A percentile compares a stretch with the other conserved stretches of the same genome.
Conservation (phyloP, 2,797 vertebrate species). For the Hypotaenidia okinawae region DNA sequence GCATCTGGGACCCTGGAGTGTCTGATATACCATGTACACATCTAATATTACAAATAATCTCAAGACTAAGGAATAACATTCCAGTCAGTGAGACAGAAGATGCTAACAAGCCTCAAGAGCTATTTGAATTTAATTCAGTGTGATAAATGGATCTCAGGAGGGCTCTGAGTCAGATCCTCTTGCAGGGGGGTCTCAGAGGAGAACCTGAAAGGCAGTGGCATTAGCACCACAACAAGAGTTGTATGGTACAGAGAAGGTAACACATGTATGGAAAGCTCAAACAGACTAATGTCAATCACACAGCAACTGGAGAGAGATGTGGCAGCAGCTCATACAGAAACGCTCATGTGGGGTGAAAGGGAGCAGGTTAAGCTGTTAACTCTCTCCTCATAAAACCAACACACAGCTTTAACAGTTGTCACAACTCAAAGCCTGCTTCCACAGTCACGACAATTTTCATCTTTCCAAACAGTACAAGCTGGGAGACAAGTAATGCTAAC, state of each 20-base stretch:
- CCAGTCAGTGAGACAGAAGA: constrained; percentile 6
- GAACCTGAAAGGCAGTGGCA: neutral
- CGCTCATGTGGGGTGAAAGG: neutral
- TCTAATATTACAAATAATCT: neutral
- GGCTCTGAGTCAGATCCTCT: constrained; percentile 8
- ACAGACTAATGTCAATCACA: neutral
- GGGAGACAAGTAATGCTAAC: neutral
- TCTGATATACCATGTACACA: neutral
- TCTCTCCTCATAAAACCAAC: constrained; percentile 25
- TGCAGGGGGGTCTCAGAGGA: neutral
- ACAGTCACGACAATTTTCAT: neutral
- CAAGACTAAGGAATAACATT: neutral
- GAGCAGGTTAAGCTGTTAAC: constrained; percentile 48
- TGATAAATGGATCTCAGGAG: constrained; percentile 23
- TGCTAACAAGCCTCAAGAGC: constrained; percentile 29
- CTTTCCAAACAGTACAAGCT: neutral
- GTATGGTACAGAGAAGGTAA: neutral
- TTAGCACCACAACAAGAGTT: neutral
- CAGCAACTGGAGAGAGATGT: neutral
- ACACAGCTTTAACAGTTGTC: constrained; percentile 7
- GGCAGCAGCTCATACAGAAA: neutral
- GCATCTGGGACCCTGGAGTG: neutral
- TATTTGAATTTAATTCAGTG: constrained; percentile 19
- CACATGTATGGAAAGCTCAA: neutral
- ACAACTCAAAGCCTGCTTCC: constrained; percentile 38